Evolutionary conservation across 2,888 invertebrate species (phyloP).

Genomic region (Agrotis exclamationis): DNA sequence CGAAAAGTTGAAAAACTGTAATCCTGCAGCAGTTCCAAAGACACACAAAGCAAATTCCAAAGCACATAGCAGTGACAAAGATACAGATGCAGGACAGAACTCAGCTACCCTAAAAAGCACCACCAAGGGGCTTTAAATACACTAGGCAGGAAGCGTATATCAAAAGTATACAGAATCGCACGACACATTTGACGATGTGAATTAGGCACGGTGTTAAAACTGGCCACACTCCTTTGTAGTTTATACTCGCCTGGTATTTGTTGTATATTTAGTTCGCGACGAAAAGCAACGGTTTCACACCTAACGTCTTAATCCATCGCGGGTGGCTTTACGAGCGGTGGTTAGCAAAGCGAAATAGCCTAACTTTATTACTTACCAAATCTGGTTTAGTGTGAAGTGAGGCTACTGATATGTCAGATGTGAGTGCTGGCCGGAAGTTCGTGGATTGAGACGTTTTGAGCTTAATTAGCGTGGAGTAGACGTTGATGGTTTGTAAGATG

Average conservation of each 20-base stretch:
- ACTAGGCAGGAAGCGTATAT: slow-evolving; percentile 72
- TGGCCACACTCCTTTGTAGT: slow-evolving; percentile 74
- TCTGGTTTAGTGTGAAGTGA: slow-evolving; percentile 41
- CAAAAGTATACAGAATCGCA: slow-evolving; percentile 65
- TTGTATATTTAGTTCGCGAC: slow-evolving; percentile 76
- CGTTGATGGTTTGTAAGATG: neutral
- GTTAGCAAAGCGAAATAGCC: slow-evolving; percentile 55
- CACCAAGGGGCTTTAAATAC: slow-evolving; percentile 36
- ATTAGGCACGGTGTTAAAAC: slow-evolving; percentile 72
- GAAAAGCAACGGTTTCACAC: slow-evolving; percentile 65
- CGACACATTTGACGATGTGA: slow-evolving; percentile 62
- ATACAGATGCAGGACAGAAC: too few relatives aligned
- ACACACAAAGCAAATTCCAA: too few relatives aligned
- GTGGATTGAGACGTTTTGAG: slow-evolving; percentile 25
- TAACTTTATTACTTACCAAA: slow-evolving; percentile 61
- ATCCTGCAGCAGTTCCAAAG: neutral
- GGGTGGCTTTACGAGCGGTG: slow-evolving; percentile 63
- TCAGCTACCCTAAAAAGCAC: slow-evolving; percentile 4
- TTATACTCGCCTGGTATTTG: slow-evolving; percentile 61
- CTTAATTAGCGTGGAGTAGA: slow-evolving; percentile 5
- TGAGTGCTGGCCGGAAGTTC: slow-evolving; percentile 52
- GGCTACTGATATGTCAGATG: slow-evolving; percentile 53
- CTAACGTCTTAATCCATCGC: slow-evolving; percentile 81
- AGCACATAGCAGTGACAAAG: too few relatives aligned
- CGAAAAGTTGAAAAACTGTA: neutral